phyloP scores from a whole-genome alignment of 2,888 invertebrate genomes.

The Malachius bipustulatus region DNA sequence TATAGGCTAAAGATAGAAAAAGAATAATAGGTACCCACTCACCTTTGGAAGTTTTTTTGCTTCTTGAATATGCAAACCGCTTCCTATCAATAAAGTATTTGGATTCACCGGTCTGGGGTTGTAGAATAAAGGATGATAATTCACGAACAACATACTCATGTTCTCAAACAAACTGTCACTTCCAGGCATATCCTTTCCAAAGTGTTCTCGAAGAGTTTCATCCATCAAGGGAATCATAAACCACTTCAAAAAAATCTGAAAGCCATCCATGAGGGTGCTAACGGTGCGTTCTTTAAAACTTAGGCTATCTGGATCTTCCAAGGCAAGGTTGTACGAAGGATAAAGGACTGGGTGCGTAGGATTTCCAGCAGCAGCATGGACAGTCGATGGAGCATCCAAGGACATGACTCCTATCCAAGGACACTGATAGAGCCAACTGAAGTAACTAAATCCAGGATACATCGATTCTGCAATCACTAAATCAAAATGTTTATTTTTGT shows the following conservation, averaged over 20 bases:
- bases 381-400: constrained; percentile 13
- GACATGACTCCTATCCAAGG: constrained; percentile 21
- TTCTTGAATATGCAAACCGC: constrained; percentile 21
- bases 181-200: constrained; percentile 23
- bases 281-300: not conserved
- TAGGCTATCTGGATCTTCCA: too few relatives aligned
- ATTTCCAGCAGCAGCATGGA: constrained; percentile 19
- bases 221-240: constrained; percentile 9
- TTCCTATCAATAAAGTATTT: constrained; percentile 23
- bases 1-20: too few relatives aligned
- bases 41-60: constrained; percentile 24
- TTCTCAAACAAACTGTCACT: constrained; percentile 22
- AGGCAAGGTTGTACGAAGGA: too few relatives aligned
- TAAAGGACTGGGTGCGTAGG: constrained; percentile 18
- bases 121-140: constrained; percentile 23
- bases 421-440: constrained; percentile 21
- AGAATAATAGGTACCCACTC: too few relatives aligned
- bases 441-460: constrained; percentile 18
- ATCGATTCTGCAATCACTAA: constrained; percentile 22
- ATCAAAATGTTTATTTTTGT: constrained; percentile 20
- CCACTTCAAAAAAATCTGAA: too few relatives aligned
- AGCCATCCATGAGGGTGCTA: not conserved
- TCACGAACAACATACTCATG: constrained; percentile 25
- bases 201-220: constrained; percentile 18
- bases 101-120: constrained; percentile 22